Percentiles rank a stretch among this genome's conserved stretches.
Conservation (phyloP, 2,113 vertebrate genomes). For the Seriola dumerili region DNA sequence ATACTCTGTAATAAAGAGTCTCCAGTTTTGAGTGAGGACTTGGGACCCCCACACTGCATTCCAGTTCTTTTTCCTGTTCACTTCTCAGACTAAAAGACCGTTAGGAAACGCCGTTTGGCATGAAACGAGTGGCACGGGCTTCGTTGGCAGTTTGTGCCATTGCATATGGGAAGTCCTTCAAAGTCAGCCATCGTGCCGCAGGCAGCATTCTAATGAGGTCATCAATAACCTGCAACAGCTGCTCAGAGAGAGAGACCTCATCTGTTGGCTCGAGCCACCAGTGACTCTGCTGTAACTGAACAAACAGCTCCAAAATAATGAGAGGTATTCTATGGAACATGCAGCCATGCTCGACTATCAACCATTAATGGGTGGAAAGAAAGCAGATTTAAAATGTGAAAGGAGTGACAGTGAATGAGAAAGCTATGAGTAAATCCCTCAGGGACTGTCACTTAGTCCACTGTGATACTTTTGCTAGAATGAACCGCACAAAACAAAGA, state of each 20-base stretch:
- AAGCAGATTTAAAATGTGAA: constrained; percentile 49
- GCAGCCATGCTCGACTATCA: constrained; percentile 48
- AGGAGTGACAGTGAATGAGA: constrained; percentile 50
- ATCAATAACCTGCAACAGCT: constrained; percentile 95
- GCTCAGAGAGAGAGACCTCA: constrained; percentile 89
- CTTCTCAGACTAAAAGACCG: constrained; percentile 59
- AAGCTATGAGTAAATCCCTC: constrained; percentile 41
- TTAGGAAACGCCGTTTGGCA: constrained; percentile 73
- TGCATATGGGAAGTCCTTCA: constrained; percentile 81
- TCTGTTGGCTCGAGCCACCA: constrained; percentile 82
- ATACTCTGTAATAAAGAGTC: constrained; percentile 28
- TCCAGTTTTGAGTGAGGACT: constrained; percentile 16
- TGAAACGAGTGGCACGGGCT: constrained; percentile 50
- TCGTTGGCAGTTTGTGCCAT: constrained; percentile 73
- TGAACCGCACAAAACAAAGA: constrained; percentile 29
- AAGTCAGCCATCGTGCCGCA: constrained; percentile 82
- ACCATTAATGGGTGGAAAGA: constrained; percentile 62
- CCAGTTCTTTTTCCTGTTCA: constrained; percentile 44
- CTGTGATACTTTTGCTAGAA: constrained; percentile 18
- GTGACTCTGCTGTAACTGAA: constrained; percentile 74
- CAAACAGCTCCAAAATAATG: constrained; percentile 74
- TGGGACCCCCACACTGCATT: constrained; percentile 18
- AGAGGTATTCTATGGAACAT: constrained; percentile 60
- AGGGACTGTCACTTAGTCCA: constrained; percentile 40
- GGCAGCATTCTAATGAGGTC: constrained; percentile 92